Percentiles rank a stretch among this genome's conserved stretches.
These are phyloP conservation scores for Rissa tridactyla DNA, from an alignment of 2,113 vertebrate species.

Conservation along the genomic window DNA sequence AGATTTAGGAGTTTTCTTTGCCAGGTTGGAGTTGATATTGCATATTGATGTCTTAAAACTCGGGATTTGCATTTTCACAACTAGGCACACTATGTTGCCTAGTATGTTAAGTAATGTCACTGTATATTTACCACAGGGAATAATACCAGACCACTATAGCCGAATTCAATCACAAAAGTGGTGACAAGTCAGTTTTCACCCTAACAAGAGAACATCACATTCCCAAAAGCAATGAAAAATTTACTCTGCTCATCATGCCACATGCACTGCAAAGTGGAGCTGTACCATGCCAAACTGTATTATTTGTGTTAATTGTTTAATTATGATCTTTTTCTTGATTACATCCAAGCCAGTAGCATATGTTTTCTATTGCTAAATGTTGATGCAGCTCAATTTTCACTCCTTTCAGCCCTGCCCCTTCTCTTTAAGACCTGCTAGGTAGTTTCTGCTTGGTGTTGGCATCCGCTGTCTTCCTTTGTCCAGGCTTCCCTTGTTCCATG, in stretches of 20 bases:
- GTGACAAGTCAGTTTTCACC: not conserved
- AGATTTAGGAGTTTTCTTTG: not conserved
- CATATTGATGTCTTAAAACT: not conserved
- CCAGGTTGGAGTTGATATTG: not conserved
- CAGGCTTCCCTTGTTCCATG: not conserved
- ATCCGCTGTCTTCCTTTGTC: not conserved
- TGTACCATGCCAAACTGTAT: not conserved
- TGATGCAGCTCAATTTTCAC: not conserved
- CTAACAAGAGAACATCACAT: not conserved
- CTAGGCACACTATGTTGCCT: not conserved
- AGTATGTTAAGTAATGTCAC: not conserved
- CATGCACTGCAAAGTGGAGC: not conserved
- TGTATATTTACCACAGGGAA: not conserved
- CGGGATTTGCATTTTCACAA: not conserved
- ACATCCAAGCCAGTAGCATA: not conserved
- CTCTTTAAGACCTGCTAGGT: not conserved
- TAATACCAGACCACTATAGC: not conserved
- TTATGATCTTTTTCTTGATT: not conserved
- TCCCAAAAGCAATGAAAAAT: slow-evolving; percentile 6
- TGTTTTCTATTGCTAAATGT: not conserved
- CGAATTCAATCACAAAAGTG: not conserved
- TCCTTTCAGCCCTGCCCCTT: not conserved
- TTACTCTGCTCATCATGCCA: not conserved
- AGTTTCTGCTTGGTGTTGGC: not conserved
- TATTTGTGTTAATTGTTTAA: not conserved